Percentiles rank a stretch among this genome's conserved stretches.
phyloP scores from a whole-genome alignment of 2,113 vertebrate genomes.

The Atractosteus spatula region DNA sequence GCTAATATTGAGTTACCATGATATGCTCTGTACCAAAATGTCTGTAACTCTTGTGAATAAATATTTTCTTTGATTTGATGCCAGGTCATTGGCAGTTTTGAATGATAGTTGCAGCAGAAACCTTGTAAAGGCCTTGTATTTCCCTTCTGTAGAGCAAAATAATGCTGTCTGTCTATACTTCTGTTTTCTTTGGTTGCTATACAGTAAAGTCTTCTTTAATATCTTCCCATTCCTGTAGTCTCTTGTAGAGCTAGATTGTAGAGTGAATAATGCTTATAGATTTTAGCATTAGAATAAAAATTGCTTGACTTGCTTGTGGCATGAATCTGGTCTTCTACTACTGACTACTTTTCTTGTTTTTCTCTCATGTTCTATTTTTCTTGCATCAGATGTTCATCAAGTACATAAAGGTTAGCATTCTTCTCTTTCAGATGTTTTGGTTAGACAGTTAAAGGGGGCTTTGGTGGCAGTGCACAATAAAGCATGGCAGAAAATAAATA shows the following conservation, averaged over 20 bases:
- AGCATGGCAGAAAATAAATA: slow-evolving; percentile 62
- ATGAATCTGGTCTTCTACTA: slow-evolving; percentile 75
- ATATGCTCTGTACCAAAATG: too few species aligned
- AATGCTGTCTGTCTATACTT: slow-evolving; percentile 14
- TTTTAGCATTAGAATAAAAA: slow-evolving; percentile 22
- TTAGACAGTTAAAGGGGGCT: slow-evolving; percentile 48
- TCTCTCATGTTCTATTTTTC: slow-evolving; percentile 71
- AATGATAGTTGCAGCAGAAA: background rate
- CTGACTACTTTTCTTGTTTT: slow-evolving; percentile 73
- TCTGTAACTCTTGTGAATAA: too few species aligned
- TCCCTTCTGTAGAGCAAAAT: background rate
- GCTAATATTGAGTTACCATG: too few species aligned
- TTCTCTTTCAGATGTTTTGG: slow-evolving; percentile 67
- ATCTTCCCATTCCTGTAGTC: slow-evolving; percentile 18
- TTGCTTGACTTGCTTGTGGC: slow-evolving; percentile 73
- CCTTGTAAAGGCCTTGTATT: background rate
- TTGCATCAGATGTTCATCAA: slow-evolving; percentile 99
- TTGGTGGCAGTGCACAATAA: slow-evolving; percentile 44
- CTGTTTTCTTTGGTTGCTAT: background rate
- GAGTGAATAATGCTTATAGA: slow-evolving; percentile 5
- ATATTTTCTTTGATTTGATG: too few species aligned
- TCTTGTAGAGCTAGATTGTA: slow-evolving; percentile 12
- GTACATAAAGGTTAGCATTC: slow-evolving; percentile 99
- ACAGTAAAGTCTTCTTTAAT: background rate
- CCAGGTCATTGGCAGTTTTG: too few species aligned